Base-by-base conservation (phyloP, 2,888 invertebrate genomes). In the Epistrophella euchroma region DNA sequence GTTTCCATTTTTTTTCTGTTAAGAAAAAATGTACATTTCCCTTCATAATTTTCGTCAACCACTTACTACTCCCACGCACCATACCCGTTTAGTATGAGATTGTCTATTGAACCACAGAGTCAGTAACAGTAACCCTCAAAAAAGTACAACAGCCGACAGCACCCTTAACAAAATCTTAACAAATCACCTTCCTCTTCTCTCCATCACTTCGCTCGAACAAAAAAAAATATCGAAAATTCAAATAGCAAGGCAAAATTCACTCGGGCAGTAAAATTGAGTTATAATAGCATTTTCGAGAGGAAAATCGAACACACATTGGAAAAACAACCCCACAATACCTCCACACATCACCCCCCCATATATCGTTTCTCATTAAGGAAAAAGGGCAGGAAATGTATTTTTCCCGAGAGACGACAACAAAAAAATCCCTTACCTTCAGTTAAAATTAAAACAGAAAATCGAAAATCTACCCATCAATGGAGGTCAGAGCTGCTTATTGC, bases 251-350 rank as follows among this genome's bases (percentile, higher is more conserved):
- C 56, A 45, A 17, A 68, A 71, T 84, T 75, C 74, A 71, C 75
- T 75, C 66, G 43, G 40, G 52, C 75, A 35, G 72, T 58, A 55
- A 70, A 84, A 80, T 84, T 79, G 84, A 79, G 75, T 84, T 80
- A 72, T 75, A 71, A 71, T 71, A 43, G 35, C 19, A 64, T 60
- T 72, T 62, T 70, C 78, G 60, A 76, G 70, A 68, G 82, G 45
- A 77, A 76, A 82, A 82, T 72, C 77, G 77, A 82, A 77, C 64
- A 11, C 64, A 43, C 43, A 74, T 45, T 75, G 9, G 13, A 45
- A 45, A 47, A 28, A n/a, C 25, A 28, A 17, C 28, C 45, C 2
- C 47, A 28, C 19, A n/a, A 13, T 19, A 6, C 28, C 32, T 15
- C 66, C 2, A 52, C n/a, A 11, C 64, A 7, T 1, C 47, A 25